These are phyloP conservation scores for Trypoxylus dichotomus DNA, from an alignment of 1,140 invertebrate genomes.

Conservation along the genomic window DNA sequence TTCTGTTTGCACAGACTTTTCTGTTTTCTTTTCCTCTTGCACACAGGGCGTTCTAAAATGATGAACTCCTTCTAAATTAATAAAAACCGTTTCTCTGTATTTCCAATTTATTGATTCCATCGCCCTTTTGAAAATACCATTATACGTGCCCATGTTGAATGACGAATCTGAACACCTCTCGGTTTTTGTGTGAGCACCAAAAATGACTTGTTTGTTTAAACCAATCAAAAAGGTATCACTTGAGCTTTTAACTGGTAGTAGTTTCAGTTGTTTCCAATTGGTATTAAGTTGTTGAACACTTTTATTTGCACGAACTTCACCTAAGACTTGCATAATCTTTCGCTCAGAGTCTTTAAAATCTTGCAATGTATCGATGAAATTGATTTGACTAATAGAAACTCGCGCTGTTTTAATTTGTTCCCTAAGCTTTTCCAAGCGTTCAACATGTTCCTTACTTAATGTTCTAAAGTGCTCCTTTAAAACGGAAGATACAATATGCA, in stretches of 20 bases:
- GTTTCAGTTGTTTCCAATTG: slow-evolving; percentile 7
- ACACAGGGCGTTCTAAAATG: neutral
- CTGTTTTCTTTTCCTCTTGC: neutral
- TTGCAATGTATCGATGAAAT: neutral
- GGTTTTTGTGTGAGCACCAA: neutral
- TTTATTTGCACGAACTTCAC: neutral
- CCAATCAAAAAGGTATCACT: slow-evolving; percentile 8
- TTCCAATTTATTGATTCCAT: neutral
- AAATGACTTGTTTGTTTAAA: neutral
- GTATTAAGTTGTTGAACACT: too few relatives aligned
- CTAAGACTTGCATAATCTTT: slow-evolving; percentile 1
- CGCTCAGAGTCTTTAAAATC: neutral
- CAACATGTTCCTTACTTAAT: neutral
- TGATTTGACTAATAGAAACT: neutral
- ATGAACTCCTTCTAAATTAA: neutral
- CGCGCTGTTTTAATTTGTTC: slow-evolving; percentile 6
- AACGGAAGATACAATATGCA: slow-evolving; percentile 14
- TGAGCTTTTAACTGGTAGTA: slow-evolving; percentile 34
- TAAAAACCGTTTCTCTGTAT: neutral
- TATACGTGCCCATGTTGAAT: neutral
- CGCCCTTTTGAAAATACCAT: neutral
- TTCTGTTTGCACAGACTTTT: neutral
- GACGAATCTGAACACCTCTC: neutral
- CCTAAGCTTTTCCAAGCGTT: slow-evolving; percentile 24
- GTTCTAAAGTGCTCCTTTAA: slow-evolving; percentile 23